These are phyloP conservation scores for Adelognathus sp. DNA, from an alignment of 2,888 invertebrate species.

Conservation along the genomic window DNA sequence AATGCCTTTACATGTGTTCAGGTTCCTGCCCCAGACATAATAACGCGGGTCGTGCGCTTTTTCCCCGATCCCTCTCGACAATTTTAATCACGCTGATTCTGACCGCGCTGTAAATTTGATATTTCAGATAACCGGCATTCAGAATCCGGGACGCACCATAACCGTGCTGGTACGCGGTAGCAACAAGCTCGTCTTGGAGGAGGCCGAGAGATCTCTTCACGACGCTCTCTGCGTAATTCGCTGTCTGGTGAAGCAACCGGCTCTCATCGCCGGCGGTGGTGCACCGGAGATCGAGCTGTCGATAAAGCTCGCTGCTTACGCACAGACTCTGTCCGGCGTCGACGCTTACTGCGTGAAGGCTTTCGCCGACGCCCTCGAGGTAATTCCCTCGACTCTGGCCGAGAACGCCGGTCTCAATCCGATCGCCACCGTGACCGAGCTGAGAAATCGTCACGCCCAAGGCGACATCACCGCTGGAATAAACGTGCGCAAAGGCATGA, in stretches of 20 bases:
- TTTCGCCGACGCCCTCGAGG: conserved; percentile 97
- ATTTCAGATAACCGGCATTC: conserved; percentile 90
- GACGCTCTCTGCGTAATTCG: conserved; percentile 95
- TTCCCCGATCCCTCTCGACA: no score
- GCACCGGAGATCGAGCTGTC: conserved; percentile 98
- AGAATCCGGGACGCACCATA: conserved; percentile 94
- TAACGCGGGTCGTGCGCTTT: no score
- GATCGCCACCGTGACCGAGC: conserved; percentile 97
- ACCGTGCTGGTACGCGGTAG: conserved; percentile 95
- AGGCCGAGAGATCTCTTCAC: conserved; percentile 91
- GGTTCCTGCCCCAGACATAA: no score
- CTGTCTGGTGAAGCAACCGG: conserved; percentile 96
- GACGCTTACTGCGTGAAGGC: conserved; percentile 98
- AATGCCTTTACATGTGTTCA: no score
- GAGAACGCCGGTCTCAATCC: conserved; percentile 97
- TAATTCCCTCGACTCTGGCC: conserved; percentile 94
- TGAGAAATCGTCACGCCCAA: conserved; percentile 95
- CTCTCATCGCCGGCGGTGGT: conserved; percentile 97
- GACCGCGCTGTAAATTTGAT: neutral
- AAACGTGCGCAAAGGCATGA: conserved; percentile 97
- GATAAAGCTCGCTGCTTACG: conserved; percentile 89
- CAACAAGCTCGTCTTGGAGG: conserved; percentile 91
- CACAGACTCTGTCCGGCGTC: conserved; percentile 93
- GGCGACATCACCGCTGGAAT: conserved; percentile 95
- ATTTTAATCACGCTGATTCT: neutral